A percentile compares a stretch with the other conserved stretches of the same genome.
These are phyloP conservation scores for Pholis gunnellus DNA, from an alignment of 2,113 vertebrate genomes.

Conservation along the genomic window DNA sequence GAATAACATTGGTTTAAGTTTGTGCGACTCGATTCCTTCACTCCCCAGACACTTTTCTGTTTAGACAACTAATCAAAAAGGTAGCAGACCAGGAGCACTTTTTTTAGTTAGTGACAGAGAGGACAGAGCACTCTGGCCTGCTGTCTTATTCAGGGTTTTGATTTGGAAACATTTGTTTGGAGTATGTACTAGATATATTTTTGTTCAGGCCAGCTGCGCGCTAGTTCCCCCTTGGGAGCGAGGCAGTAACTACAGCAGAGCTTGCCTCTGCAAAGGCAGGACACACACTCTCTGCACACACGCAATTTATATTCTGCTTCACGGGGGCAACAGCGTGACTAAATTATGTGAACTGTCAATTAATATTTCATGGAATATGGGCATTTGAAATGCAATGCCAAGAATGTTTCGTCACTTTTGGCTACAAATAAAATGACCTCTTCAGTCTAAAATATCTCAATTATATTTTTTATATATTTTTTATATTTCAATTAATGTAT, in stretches of 20 bases:
- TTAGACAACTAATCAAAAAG: conserved; percentile 36
- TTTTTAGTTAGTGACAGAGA: neutral
- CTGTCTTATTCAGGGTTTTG: conserved; percentile 24
- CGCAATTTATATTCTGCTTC: conserved; percentile 22
- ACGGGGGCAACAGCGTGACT: conserved; percentile 38
- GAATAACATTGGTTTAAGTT: conserved; percentile 45
- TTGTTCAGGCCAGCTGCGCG: conserved; percentile 35
- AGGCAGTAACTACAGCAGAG: conserved; percentile 4
- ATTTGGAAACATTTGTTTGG: conserved; percentile 24
- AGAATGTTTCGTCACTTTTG: neutral
- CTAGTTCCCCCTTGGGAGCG: conserved; percentile 29
- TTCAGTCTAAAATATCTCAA: neutral
- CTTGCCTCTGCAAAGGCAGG: neutral
- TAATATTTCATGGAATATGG: conserved; percentile 46
- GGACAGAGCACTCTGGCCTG: neutral
- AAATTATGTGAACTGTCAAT: conserved; percentile 59
- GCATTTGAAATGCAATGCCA: too few relatives aligned
- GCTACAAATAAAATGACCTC: neutral
- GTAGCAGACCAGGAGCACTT: neutral
- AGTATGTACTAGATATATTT: conserved; percentile 4
- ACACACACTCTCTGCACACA: neutral
- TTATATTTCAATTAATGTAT: neutral
- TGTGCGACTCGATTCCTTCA: conserved; percentile 16
- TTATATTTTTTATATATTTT: too few relatives aligned
- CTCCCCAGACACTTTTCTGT: conserved; percentile 16